phyloP scores from a whole-genome alignment of 1,140 invertebrate species.

The Drosophila gunungcola region DNA sequence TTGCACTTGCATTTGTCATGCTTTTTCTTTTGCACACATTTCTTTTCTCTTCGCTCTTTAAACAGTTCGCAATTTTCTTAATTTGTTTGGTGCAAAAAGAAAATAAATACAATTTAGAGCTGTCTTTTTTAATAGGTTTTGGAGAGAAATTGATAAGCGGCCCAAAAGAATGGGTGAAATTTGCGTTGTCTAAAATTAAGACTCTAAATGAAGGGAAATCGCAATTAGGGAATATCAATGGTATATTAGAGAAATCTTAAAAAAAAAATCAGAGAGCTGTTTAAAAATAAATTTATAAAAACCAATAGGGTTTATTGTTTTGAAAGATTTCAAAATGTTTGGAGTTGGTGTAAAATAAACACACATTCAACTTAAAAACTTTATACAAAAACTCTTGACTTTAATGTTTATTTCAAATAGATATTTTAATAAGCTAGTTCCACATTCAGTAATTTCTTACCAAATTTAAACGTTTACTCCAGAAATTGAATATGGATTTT shows the following conservation, averaged over 20 bases:
- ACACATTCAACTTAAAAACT: too few species aligned
- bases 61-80: constrained; percentile 66
- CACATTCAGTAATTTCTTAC: too few species aligned
- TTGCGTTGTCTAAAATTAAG: background rate
- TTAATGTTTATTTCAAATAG: too few species aligned
- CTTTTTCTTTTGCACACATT: constrained; percentile 57
- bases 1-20: constrained; percentile 69
- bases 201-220: constrained; percentile 1
- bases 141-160: constrained; percentile 39
- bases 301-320: too few species aligned
- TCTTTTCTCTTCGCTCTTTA: constrained; percentile 32
- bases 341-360: too few species aligned
- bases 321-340: too few species aligned
- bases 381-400: too few species aligned
- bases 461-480: too few species aligned
- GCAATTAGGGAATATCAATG: constrained; percentile 7
- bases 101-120: constrained; percentile 34
- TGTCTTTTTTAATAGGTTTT: constrained; percentile 26
- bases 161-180: constrained; percentile 32
- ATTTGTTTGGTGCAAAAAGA: constrained; percentile 49
- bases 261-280: background rate
- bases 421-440: too few species aligned
- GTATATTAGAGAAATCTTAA: background rate
- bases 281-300: background rate
- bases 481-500: too few species aligned